Evolutionary conservation across 2,113 vertebrate species (phyloP).

Genomic region (Dendrocopos noguchii): DNA sequence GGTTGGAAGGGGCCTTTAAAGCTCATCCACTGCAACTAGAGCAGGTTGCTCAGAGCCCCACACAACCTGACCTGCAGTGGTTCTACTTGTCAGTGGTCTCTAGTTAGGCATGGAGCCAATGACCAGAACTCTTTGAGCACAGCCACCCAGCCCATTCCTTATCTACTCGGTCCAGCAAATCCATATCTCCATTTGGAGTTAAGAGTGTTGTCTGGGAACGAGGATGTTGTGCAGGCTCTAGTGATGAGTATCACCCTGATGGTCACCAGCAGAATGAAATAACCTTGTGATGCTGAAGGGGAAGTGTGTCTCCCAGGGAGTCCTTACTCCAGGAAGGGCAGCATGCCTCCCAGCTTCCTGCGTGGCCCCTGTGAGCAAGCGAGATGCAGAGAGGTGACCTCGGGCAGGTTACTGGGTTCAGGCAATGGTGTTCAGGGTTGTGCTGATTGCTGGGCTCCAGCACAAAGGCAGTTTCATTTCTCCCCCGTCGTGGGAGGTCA

Average conservation of each 20-base stretch:
- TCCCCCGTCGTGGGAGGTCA: too few species aligned
- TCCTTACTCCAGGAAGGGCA: fast-evolving
- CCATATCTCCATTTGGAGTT: background rate
- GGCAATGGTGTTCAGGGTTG: fast-evolving
- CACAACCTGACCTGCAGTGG: background rate
- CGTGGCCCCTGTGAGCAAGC: fast-evolving
- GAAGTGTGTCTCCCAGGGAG: background rate
- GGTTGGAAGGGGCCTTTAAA: background rate
- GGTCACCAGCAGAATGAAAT: background rate
- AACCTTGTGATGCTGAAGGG: fast-evolving
- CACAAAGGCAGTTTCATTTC: background rate
- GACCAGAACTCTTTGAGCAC: background rate
- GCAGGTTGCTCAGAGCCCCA: background rate
- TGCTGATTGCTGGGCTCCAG: fast-evolving
- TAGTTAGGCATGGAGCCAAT: background rate
- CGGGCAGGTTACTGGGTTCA: fast-evolving
- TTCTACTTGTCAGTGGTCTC: background rate
- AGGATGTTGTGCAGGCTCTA: too few species aligned
- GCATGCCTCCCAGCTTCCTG: fast-evolving
- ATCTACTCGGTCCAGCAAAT: background rate
- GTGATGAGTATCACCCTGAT: fast-evolving
- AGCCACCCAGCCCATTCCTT: background rate
- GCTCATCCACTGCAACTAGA: background rate
- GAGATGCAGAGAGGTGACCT: fast-evolving
- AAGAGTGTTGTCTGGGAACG: background rate